Conservation (phyloP, 2,797 vertebrate genomes). For the Chrosomus eos region DNA sequence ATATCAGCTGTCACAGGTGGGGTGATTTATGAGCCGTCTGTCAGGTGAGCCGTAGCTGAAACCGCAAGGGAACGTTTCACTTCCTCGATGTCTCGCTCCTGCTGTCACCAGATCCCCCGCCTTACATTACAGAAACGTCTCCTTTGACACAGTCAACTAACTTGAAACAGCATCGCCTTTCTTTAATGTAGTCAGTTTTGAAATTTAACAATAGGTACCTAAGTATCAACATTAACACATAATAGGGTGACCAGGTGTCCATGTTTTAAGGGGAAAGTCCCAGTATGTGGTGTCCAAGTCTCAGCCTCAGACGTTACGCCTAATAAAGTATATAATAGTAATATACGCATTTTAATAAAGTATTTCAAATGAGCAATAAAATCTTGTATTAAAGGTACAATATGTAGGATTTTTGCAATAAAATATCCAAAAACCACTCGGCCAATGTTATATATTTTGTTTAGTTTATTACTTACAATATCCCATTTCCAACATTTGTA, state of each 20-base stretch:
- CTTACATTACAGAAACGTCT: conserved; percentile 9
- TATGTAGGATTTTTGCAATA: no score
- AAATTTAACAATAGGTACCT: not conserved
- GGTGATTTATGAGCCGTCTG: conserved; percentile 10
- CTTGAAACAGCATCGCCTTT: not conserved
- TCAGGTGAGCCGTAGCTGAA: conserved; percentile 2
- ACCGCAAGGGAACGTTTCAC: not conserved
- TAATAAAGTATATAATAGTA: no score
- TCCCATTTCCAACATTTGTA: no score
- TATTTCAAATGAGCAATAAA: not conserved
- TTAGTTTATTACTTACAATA: no score
- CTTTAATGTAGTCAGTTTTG: not conserved
- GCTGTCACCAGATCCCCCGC: conserved; percentile 19
- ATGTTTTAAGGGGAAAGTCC: not conserved
- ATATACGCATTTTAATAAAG: not conserved
- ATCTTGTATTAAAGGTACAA: no score
- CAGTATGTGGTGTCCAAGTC: not conserved
- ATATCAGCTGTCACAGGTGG: conserved; percentile 19
- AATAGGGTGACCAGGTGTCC: not conserved
- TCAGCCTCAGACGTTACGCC: not conserved
- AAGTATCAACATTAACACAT: not conserved
- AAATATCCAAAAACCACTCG: no score
- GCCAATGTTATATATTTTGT: no score
- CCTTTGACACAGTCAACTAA: not conserved
- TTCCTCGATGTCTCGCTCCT: not conserved